A percentile compares a stretch with the other conserved stretches of the same genome.
phyloP scores from a whole-genome alignment of 2,888 invertebrate species.

The Antheraea assamensis region DNA sequence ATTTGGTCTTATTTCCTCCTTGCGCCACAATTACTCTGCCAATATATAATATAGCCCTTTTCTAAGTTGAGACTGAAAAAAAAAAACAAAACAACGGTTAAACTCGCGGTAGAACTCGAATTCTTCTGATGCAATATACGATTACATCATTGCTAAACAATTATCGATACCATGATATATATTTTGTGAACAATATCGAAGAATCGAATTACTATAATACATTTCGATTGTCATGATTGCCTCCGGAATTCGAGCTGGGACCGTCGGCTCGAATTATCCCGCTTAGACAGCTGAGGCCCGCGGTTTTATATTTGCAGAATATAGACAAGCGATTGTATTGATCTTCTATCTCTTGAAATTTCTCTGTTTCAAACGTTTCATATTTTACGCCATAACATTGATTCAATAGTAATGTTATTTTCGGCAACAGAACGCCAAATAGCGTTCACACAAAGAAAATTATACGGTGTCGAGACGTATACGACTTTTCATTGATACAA shows the following conservation, averaged over 20 bases:
- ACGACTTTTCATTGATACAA: too few relatives aligned
- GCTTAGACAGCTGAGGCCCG: not conserved
- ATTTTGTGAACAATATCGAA: not conserved
- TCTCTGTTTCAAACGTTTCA: not conserved
- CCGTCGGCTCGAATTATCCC: conserved; percentile 4
- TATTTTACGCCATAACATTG: not conserved
- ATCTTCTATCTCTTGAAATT: not conserved
- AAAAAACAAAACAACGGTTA: not conserved
- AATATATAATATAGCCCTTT: too few relatives aligned
- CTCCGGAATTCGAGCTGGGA: not conserved
- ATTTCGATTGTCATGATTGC: not conserved
- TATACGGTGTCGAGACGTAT: too few relatives aligned
- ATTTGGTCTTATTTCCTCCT: too few relatives aligned
- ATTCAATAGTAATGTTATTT: not conserved
- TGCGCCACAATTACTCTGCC: too few relatives aligned
- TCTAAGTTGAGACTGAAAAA: too few relatives aligned
- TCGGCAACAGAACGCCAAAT: not conserved
- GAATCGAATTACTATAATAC: not conserved
- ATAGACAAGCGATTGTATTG: not conserved
- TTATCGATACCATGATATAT: not conserved
- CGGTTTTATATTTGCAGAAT: not conserved
- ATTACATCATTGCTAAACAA: not conserved
- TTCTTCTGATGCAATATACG: not conserved
- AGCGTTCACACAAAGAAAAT: too few relatives aligned
- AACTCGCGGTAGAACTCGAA: not conserved